Evolutionary conservation across 2,113 vertebrate genomes (phyloP).

Genomic region (Pan troglodytes): NHGRI_mPanTro3-v2.1_pri NC_072421.2:25918001-25918500

Average conservation of each 20-base stretch:
- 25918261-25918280: background rate
- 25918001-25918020: background rate
- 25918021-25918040: background rate
- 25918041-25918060: background rate
- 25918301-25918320: slow-evolving; percentile 27
- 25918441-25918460: background rate
- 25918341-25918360: slow-evolving; percentile 26
- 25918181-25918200: background rate
- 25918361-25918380: slow-evolving; percentile 34
- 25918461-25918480: slow-evolving; percentile 30
- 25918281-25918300: background rate
- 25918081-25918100: slow-evolving; percentile 1
- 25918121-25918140: background rate
- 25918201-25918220: background rate
- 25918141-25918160: background rate
- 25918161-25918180: background rate
- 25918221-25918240: too few relatives aligned
- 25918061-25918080: slow-evolving; percentile 17
- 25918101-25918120: slow-evolving; percentile 35
- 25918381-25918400: slow-evolving; percentile 21
- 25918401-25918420: slow-evolving; percentile 41
- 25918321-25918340: slow-evolving; percentile 13
- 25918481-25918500: slow-evolving; percentile 51
- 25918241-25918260: too few relatives aligned
- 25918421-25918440: background rate